Percentiles rank a stretch among this genome's conserved stretches.
phyloP scores from a whole-genome alignment of 2,797 vertebrate genomes.

The Sandelia bainsii region DNA sequence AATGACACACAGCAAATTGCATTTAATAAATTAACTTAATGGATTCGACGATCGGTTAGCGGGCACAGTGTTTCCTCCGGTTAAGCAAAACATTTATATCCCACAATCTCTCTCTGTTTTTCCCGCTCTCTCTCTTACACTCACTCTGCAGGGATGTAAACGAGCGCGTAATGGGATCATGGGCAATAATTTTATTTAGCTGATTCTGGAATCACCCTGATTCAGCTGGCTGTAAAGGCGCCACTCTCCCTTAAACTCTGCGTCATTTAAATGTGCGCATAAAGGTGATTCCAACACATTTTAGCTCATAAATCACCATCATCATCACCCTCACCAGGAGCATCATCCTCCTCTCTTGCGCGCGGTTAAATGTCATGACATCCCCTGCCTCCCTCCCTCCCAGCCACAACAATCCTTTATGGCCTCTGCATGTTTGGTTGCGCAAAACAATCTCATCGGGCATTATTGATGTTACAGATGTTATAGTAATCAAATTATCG shows the following conservation, averaged over 20 bases:
- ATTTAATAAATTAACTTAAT: constrained; percentile 98
- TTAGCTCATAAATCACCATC: constrained; percentile 29
- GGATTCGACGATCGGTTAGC: constrained; percentile 93
- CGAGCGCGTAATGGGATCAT: constrained; percentile 19
- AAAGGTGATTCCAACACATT: constrained; percentile 38
- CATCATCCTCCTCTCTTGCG: constrained; percentile 38
- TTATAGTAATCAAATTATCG: constrained; percentile 88
- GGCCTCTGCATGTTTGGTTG: constrained; percentile 85
- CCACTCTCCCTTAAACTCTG: not conserved
- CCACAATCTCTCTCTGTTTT: constrained; percentile 59
- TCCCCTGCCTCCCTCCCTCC: not conserved
- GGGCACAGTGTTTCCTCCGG: constrained; percentile 90
- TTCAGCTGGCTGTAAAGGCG: not conserved
- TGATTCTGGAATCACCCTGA: not conserved
- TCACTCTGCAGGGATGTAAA: constrained; percentile 7
- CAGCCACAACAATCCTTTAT: constrained; percentile 74
- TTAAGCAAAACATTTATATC: constrained; percentile 96
- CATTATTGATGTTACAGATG: constrained; percentile 89
- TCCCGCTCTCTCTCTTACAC: not conserved
- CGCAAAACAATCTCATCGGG: constrained; percentile 87
- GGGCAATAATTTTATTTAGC: constrained; percentile 7
- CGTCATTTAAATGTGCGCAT: constrained; percentile 1
- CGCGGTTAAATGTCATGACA: constrained; percentile 79
- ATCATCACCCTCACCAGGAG: constrained; percentile 22
- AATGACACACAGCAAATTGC: constrained; percentile 93